Evolutionary conservation across 1,140 invertebrate genomes (phyloP), one percentile per base, ranked within the genome.

Genomic region (Scaptodrosophila lebanonensis): DNA sequence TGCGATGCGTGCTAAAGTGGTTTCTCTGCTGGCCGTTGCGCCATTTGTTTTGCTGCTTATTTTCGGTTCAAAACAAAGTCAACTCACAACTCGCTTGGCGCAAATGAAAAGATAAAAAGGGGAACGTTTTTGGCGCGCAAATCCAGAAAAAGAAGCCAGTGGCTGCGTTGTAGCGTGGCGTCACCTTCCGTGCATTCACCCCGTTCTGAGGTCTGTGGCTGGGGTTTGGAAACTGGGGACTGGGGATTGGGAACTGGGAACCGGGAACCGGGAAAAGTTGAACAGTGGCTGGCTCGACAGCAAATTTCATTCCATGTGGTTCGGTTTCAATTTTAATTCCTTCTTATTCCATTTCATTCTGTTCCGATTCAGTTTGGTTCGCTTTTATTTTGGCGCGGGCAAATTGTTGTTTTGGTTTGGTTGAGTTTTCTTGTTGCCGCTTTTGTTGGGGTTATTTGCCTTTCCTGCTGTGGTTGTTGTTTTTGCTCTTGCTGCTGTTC

Each of bases 111-210:
- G 40, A 54, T 8, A 11, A 40, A 49, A 65, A 59, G 58, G 64
- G 54, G 59, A 61, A 68, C 53, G 59, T 42, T 77, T 79, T 77
- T 79, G 73, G 73, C 73, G 73, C 73, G 59, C 68, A 73, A 77
- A 72, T 65, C 62, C 36, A 49, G 53, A 32, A 53, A 53, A 70
- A 64, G 67, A 59, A 62, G 42, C 52, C 33, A 60, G 66, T 51
- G 33, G 49, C 61, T 61, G 33, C 66, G 49, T 47, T 20, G 32
- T 8, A 8, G 22, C 22, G 8, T 63, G 53, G 47, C 67, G 67
- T 69, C 64, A 65, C 52, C 59, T 63, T 77, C 68, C 75, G 73
- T 73, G 75, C 73, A 82, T 79, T 79, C 73, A 79, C 75, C 73
- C 48, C 52, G 68, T 44, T 42, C 43, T 20, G 36, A 36, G 15